Percentiles rank a stretch among this genome's conserved stretches.
Conservation (phyloP, 1,140 invertebrate species). For the Drosophila pallidifrons region DNA sequence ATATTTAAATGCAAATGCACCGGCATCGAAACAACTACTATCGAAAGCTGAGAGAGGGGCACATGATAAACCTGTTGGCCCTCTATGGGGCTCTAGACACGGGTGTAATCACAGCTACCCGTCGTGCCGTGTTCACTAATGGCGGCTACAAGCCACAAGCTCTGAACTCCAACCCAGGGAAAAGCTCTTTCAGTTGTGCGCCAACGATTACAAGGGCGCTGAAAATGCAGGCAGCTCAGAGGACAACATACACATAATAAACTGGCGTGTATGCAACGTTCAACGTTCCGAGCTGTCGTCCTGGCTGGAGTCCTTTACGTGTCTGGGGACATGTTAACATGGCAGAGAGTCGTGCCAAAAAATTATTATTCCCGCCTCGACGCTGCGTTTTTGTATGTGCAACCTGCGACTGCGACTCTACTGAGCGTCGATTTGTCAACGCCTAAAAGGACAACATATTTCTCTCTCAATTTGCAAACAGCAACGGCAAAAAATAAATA, state of each 20-base stretch:
- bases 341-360: constrained; percentile 84
- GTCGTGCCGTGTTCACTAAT: constrained; percentile 79
- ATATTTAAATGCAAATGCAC: constrained; percentile 80
- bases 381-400: constrained; percentile 71
- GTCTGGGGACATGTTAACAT: constrained; percentile 85
- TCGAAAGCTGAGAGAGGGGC: constrained; percentile 15
- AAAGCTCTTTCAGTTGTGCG: not conserved
- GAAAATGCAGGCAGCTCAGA: constrained; percentile 69
- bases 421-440: constrained; percentile 81
- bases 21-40: constrained; percentile 16
- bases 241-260: constrained; percentile 64
- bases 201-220: constrained; percentile 53
- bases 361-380: constrained; percentile 84
- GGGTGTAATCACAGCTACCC: constrained; percentile 73
- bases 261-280: constrained; percentile 72
- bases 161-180: constrained; percentile 37
- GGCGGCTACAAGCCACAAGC: constrained; percentile 84
- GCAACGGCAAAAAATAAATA: constrained; percentile 14
- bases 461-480: constrained; percentile 46
- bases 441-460: constrained; percentile 84
- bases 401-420: constrained; percentile 37
- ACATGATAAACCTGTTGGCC: constrained; percentile 57
- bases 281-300: constrained; percentile 46
- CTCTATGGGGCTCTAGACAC: constrained; percentile 37
- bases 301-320: constrained; percentile 60